phyloP scores from a whole-genome alignment of 2,888 invertebrate genomes.

The Phytoseiulus persimilis region DNA sequence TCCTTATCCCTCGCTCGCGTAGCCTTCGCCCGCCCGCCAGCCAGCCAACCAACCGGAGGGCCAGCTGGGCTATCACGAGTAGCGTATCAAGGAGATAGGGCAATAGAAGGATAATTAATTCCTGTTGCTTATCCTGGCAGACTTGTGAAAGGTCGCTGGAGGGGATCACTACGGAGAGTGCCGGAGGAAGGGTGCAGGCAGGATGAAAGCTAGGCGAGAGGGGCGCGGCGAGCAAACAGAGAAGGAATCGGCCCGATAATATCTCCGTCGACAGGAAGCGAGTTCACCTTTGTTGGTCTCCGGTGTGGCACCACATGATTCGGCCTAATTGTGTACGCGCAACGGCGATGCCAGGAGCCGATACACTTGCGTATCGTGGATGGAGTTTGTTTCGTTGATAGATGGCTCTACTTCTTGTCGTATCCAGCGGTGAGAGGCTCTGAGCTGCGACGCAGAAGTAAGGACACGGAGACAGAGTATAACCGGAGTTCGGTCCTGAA shows the following conservation, averaged over 20 bases:
- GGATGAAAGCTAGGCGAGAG: background rate
- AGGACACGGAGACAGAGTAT: too few relatives aligned
- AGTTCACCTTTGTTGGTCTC: background rate
- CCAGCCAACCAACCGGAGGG: too few relatives aligned
- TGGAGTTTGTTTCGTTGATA: too few relatives aligned
- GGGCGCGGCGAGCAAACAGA: background rate
- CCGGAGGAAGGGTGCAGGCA: background rate
- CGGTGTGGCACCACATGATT: too few relatives aligned
- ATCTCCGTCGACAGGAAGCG: background rate
- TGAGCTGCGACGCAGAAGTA: too few relatives aligned
- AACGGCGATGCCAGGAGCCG: too few relatives aligned
- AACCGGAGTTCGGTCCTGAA: too few relatives aligned
- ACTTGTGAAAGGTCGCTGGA: background rate
- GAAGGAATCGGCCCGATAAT: background rate
- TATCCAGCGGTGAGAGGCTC: too few relatives aligned
- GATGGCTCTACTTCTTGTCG: too few relatives aligned
- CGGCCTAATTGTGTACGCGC: too few relatives aligned
- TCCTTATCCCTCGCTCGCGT: background rate
- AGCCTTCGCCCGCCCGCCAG: background rate
- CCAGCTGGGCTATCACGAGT: background rate
- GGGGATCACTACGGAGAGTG: background rate
- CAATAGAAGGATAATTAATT: constrained; percentile 36
- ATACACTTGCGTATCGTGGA: too few relatives aligned
- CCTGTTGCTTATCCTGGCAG: constrained; percentile 17
- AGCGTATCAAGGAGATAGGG: background rate